phyloP scores from a whole-genome alignment of 2,797 vertebrate species.

The Heterohyrax brucei region DNA sequence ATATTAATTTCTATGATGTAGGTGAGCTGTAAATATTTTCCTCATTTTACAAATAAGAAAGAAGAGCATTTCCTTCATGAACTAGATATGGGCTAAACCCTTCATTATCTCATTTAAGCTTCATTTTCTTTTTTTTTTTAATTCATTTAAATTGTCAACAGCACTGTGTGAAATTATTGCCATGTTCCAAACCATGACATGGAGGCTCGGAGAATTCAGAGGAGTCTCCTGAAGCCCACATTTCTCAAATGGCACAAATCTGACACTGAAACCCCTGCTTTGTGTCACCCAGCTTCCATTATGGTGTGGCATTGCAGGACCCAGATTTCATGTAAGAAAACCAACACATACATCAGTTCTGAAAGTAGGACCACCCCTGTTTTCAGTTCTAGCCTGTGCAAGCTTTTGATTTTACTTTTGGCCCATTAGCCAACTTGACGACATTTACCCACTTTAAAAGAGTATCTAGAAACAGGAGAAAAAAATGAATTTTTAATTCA shows the following conservation, averaged over 20 bases:
- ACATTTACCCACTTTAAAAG: neutral
- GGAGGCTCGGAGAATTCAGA: neutral
- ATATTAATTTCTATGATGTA: neutral
- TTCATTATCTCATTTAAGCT: neutral
- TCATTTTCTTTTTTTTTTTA: neutral
- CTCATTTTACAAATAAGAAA: neutral
- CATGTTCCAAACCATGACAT: neutral
- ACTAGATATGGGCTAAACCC: too few species aligned
- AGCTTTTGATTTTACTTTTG: neutral
- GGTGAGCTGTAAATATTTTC: neutral
- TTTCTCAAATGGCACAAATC: neutral
- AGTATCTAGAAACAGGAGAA: neutral
- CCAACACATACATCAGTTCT: neutral
- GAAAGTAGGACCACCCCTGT: neutral
- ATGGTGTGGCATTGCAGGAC: neutral
- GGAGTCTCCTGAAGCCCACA: neutral
- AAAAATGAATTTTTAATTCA: conserved; percentile 13
- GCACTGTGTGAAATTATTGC: neutral
- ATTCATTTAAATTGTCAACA: neutral
- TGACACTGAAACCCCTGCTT: neutral
- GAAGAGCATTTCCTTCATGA: neutral
- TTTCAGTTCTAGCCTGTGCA: neutral
- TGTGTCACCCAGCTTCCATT: neutral
- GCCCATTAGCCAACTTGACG: neutral
- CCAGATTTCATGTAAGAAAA: neutral